Conservation (phyloP, 1,140 invertebrate species). For the Leptopilina boulardi region DNA sequence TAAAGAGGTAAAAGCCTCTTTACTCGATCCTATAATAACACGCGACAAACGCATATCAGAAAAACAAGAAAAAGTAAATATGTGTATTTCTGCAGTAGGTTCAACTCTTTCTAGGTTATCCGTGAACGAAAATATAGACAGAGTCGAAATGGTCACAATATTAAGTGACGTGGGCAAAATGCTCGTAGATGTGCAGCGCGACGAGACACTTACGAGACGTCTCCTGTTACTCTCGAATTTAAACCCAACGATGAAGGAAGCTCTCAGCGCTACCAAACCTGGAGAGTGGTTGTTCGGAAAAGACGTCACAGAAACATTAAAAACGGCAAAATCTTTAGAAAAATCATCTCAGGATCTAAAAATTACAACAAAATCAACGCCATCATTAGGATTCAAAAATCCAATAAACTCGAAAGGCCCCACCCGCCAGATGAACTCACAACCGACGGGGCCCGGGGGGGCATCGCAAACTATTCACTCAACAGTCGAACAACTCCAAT, state of each 20-base stretch:
- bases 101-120: background rate
- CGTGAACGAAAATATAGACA: background rate
- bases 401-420: background rate
- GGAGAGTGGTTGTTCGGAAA: slow-evolving; percentile 38
- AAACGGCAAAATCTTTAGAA: slow-evolving; percentile 36
- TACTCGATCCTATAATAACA: slow-evolving; percentile 16
- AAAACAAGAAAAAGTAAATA: slow-evolving; percentile 33
- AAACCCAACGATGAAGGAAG: slow-evolving; percentile 22
- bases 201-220: slow-evolving; percentile 35
- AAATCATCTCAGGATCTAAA: background rate
- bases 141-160: background rate
- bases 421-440: background rate
- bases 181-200: slow-evolving; percentile 38
- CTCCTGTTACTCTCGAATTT: slow-evolving; percentile 27
- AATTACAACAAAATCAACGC: background rate
- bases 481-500: background rate
- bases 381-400: background rate
- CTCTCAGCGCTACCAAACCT: slow-evolving; percentile 29
- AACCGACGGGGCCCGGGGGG: background rate
- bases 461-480: background rate
- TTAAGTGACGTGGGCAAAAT: slow-evolving; percentile 39
- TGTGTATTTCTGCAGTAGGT: background rate
- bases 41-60: slow-evolving; percentile 15
- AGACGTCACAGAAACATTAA: slow-evolving; percentile 43
- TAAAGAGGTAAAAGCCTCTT: slow-evolving; percentile 35